Evolutionary conservation across 2,113 vertebrate genomes (phyloP).

Genomic region (Xiphorhynchus elegans): DNA sequence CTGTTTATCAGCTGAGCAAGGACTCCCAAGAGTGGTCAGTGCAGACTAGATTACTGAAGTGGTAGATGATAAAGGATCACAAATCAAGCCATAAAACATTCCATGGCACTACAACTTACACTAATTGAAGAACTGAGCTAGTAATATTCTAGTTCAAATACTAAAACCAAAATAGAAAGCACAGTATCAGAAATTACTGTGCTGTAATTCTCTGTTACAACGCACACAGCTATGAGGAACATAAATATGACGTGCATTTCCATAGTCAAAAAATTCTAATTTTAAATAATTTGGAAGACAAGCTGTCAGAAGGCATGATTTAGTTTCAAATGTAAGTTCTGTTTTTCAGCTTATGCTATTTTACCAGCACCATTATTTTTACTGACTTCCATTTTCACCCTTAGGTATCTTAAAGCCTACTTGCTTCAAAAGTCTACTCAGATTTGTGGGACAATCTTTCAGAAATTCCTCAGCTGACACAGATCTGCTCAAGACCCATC

Average conservation of each 20-base stretch:
- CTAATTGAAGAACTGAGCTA: neutral
- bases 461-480: neutral
- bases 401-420: neutral
- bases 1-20: neutral
- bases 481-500: neutral
- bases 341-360: neutral
- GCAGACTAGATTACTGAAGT: neutral
- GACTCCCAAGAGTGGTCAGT: neutral
- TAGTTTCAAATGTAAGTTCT: neutral
- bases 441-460: neutral
- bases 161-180: neutral
- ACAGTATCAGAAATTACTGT: neutral
- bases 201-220: neutral
- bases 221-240: neutral
- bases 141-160: neutral
- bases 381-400: neutral
- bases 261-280: neutral
- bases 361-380: neutral
- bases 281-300: neutral
- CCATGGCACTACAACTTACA: neutral
- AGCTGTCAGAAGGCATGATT: neutral
- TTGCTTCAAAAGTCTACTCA: neutral
- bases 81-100: neutral
- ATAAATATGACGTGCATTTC: neutral
- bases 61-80: neutral